These are phyloP conservation scores for Crotalus helleri DNA, from an alignment of 2,113 vertebrate species.

Conservation along the genomic window DNA sequence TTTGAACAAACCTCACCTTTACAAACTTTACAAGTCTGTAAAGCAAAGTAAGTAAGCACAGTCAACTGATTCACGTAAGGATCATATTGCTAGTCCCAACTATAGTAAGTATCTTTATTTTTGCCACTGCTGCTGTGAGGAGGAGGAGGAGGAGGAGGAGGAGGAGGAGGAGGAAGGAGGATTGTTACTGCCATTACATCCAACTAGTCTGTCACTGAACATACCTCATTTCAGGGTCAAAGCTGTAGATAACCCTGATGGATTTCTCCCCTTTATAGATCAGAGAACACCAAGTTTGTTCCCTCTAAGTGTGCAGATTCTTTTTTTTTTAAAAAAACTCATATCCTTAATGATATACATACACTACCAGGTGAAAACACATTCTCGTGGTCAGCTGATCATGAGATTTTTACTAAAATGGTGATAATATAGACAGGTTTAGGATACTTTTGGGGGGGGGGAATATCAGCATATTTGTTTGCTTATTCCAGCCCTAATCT, in stretches of 20 bases:
- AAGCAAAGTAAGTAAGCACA: background rate
- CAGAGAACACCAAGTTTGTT: background rate
- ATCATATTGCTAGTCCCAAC: background rate
- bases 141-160: too few species aligned
- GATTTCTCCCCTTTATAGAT: background rate
- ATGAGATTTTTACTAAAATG: background rate
- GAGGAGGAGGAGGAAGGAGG: too few species aligned
- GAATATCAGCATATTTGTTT: slow-evolving; percentile 34
- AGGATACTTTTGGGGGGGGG: background rate
- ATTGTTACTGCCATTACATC: background rate
- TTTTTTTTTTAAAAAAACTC: background rate
- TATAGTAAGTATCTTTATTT: background rate
- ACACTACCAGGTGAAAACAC: too few species aligned
- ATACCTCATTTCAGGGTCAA: background rate
- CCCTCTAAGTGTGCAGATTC: background rate
- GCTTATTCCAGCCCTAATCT: slow-evolving; percentile 11
- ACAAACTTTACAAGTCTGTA: background rate
- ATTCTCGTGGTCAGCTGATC: background rate
- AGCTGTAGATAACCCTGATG: background rate
- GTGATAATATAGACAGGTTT: background rate
- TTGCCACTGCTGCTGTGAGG: background rate
- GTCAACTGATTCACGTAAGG: background rate
- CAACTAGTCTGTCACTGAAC: background rate
- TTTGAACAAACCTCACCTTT: background rate
- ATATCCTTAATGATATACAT: background rate